These are phyloP conservation scores for Lampris incognitus DNA, from an alignment of 2,113 vertebrate genomes.

Conservation along the genomic window DNA sequence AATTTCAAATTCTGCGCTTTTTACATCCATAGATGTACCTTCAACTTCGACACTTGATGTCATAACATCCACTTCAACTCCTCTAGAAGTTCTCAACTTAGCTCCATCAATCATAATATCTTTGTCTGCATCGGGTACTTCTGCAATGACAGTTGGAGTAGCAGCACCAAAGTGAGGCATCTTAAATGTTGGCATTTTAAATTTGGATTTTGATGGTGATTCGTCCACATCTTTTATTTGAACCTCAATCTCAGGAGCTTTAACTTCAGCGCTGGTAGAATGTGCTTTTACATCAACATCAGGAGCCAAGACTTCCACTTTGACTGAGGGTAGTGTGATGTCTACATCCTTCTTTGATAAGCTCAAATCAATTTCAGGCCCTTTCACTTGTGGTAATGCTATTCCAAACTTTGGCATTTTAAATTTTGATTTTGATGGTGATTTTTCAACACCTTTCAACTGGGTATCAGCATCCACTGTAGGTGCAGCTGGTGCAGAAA, in stretches of 20 bases:
- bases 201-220: slow-evolving; percentile 4
- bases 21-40: neutral
- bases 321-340: slow-evolving; percentile 1
- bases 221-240: slow-evolving; percentile 10
- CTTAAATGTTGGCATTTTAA: slow-evolving; percentile 50
- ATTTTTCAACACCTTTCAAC: too few relatives aligned
- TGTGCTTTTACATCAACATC: slow-evolving; percentile 2
- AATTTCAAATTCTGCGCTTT: slow-evolving; percentile 3
- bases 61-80: slow-evolving; percentile 7
- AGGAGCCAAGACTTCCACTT: slow-evolving; percentile 21
- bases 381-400: slow-evolving; percentile 35
- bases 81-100: neutral
- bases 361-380: slow-evolving; percentile 24
- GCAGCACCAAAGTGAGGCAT: slow-evolving; percentile 33
- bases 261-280: slow-evolving; percentile 17
- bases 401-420: slow-evolving; percentile 46
- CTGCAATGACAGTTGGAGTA: slow-evolving; percentile 20
- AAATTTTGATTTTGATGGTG: slow-evolving; percentile 9
- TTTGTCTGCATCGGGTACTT: slow-evolving; percentile 21
- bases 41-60: neutral
- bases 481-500: neutral
- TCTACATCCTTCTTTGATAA: slow-evolving; percentile 27
- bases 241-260: slow-evolving; percentile 20
- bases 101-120: slow-evolving; percentile 10
- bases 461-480: neutral